Conservation (phyloP, 2,113 vertebrate genomes). For the Eurystomus gularis region DNA sequence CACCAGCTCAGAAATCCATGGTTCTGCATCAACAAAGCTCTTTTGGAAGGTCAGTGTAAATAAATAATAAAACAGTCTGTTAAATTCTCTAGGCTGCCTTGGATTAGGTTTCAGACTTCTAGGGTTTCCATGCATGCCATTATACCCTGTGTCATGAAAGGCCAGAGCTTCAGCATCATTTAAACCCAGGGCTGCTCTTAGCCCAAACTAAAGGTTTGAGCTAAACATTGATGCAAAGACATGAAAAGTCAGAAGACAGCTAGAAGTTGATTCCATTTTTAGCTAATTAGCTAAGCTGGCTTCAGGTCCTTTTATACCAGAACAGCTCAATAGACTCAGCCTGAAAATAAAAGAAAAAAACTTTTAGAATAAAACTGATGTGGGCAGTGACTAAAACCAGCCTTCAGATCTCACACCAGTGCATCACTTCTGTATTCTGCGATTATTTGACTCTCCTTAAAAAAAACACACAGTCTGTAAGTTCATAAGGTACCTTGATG, state of each 20-base stretch:
- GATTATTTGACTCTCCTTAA: not conserved
- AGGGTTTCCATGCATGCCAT: constrained; percentile 67
- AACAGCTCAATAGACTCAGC: not conserved
- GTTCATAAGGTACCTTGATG: not conserved
- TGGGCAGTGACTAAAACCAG: not conserved
- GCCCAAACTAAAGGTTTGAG: not conserved
- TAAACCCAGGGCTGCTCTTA: not conserved
- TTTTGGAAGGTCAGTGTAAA: constrained; percentile 62
- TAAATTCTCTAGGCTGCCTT: constrained; percentile 37
- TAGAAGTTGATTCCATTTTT: not conserved
- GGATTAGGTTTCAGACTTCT: constrained; percentile 79
- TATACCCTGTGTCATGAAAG: not conserved
- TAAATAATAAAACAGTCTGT: constrained; percentile 79
- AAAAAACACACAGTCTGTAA: not conserved
- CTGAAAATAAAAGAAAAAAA: not conserved
- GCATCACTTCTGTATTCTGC: not conserved
- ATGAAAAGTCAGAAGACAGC: not conserved
- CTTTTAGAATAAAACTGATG: not conserved
- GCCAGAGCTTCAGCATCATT: not conserved
- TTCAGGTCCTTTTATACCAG: not conserved
- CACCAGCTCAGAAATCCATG: not conserved
- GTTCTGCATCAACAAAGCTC: constrained; percentile 42
- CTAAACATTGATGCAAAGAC: not conserved
- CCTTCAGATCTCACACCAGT: not conserved
- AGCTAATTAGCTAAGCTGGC: not conserved